phyloP scores from a whole-genome alignment of 1,140 invertebrate genomes.

The Drosophila quadrilineata region DNA sequence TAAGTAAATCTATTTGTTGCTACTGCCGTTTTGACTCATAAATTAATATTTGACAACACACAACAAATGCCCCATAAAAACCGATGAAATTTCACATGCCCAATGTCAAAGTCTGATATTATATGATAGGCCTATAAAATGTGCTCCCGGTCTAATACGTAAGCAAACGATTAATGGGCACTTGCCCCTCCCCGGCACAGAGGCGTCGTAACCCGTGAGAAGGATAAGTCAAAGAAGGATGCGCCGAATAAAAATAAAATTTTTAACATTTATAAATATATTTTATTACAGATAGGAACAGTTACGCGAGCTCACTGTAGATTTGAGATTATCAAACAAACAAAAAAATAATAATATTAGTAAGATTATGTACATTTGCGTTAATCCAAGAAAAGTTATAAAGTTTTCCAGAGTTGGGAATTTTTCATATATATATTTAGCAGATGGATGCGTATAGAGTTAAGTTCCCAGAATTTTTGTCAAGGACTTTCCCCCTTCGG shows the following conservation, averaged over 20 bases:
- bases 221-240: neutral
- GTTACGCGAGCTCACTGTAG: too few relatives aligned
- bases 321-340: too few relatives aligned
- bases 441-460: too few relatives aligned
- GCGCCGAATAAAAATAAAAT: too few relatives aligned
- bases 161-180: conserved; percentile 38
- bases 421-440: too few relatives aligned
- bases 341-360: too few relatives aligned
- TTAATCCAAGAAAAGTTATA: too few relatives aligned
- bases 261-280: too few relatives aligned
- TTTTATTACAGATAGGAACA: too few relatives aligned
- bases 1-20: conserved; percentile 62
- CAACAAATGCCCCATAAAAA: conserved; percentile 52
- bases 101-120: conserved; percentile 75
- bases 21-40: conserved; percentile 52
- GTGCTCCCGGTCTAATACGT: conserved; percentile 47
- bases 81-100: conserved; percentile 55
- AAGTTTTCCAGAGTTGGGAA: too few relatives aligned
- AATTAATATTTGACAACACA: conserved; percentile 65
- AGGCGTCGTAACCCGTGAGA: conserved; percentile 14
- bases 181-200: conserved; percentile 18
- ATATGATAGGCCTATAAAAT: conserved; percentile 69
- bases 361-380: too few relatives aligned
- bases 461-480: too few relatives aligned
- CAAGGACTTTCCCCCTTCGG: conserved; percentile 13